Percentiles rank a stretch among this genome's conserved stretches.
Evolutionary conservation across 2,888 invertebrate genomes (phyloP).

Genomic region (Anthoptus insignis): DNA sequence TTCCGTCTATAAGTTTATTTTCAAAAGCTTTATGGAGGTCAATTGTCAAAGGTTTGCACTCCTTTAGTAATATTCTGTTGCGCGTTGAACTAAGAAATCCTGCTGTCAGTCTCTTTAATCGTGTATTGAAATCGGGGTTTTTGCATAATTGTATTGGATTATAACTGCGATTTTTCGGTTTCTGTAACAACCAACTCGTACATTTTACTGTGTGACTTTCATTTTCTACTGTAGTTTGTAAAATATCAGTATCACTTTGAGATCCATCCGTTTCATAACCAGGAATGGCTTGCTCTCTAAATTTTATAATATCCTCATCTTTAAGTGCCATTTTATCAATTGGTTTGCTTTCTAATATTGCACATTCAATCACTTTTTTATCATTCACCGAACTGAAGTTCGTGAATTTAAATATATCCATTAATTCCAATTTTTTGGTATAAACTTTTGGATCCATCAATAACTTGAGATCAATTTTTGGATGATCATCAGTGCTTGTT

Average conservation of each 20-base stretch:
- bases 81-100: conserved; percentile 68
- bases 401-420: conserved; percentile 60
- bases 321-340: conserved; percentile 49
- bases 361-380: conserved; percentile 58
- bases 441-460: conserved; percentile 69
- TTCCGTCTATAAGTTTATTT: conserved; percentile 64
- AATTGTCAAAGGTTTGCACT: conserved; percentile 72
- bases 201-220: conserved; percentile 57
- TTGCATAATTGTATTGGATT: conserved; percentile 73
- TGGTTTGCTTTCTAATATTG: conserved; percentile 68
- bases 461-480: conserved; percentile 71
- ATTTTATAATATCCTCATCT: conserved; percentile 38
- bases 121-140: conserved; percentile 80
- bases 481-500: conserved; percentile 40
- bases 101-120: conserved; percentile 67
- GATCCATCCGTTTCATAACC: conserved; percentile 29
- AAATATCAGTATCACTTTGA: conserved; percentile 20
- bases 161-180: conserved; percentile 68
- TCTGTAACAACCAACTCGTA: conserved; percentile 67
- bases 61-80: conserved; percentile 66
- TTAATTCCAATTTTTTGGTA: conserved; percentile 69
- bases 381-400: conserved; percentile 54
- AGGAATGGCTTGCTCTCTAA: conserved; percentile 9
- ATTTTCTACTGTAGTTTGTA: conserved; percentile 13
- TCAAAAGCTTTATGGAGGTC: conserved; percentile 76